phyloP scores from a whole-genome alignment of 2,888 invertebrate genomes.

The Cosmia pyralina region DNA sequence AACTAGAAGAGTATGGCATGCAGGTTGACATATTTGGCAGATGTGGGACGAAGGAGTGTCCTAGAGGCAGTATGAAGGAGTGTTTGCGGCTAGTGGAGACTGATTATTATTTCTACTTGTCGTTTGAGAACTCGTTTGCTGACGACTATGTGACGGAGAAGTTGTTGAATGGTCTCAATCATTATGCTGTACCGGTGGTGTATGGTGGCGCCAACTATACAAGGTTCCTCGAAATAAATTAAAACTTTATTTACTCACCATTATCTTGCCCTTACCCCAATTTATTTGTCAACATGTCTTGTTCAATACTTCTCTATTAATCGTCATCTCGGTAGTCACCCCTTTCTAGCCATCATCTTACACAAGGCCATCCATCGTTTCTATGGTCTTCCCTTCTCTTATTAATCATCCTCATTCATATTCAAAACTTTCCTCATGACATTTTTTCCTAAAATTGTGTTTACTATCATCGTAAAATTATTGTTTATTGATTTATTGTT shows the following conservation, averaged over 20 bases:
- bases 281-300: too few species aligned
- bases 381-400: too few species aligned
- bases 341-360: too few species aligned
- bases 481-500: too few species aligned
- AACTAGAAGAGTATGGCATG: conserved; percentile 67
- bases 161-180: conserved; percentile 73
- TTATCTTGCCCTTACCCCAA: too few species aligned
- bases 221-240: conserved; percentile 66
- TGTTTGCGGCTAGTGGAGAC: conserved; percentile 70
- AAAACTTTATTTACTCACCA: neutral
- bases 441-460: too few species aligned
- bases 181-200: conserved; percentile 79
- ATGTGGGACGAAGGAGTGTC: conserved; percentile 72
- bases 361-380: too few species aligned
- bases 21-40: conserved; percentile 74
- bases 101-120: conserved; percentile 81
- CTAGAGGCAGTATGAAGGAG: neutral
- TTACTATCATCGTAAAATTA: too few species aligned
- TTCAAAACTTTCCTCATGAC: too few species aligned
- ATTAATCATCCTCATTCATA: too few species aligned
- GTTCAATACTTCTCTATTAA: too few species aligned
- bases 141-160: conserved; percentile 84
- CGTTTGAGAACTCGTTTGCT: conserved; percentile 80
- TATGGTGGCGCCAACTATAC: conserved; percentile 82
- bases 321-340: too few species aligned